Base-by-base conservation (phyloP, 2,888 invertebrate species). In the Eupithecia vulgata region DNA sequence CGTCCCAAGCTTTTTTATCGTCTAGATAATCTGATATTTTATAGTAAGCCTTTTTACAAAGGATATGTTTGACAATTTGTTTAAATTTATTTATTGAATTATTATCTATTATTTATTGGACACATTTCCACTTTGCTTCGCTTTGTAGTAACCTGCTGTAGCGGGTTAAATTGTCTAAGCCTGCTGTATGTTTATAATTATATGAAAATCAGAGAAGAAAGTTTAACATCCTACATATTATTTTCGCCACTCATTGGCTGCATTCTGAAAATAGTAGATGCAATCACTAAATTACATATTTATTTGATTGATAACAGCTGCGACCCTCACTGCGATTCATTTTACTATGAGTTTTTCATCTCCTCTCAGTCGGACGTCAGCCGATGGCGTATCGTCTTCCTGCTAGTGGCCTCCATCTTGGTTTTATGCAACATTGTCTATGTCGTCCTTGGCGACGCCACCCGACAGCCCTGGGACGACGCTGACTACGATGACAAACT, bases 381-480 rank as follows among this genome's bases (percentile, higher is more conserved):
- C 59, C 95, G 96, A 77, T 98, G 98, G 98, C 95, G 95, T 62
- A 94, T 95, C 45, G 96, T 97, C 7, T 98, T 97, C 88, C 95
- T 96, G 76, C 88, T 96, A n/a, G 95, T 96, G 0, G 95, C 97
- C 0, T 95, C 90, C 1, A 85, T 97, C 66, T 95, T 96, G 75
- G 87, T 96, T 0, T 78, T 95, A 1, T 95, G 96, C 35, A 96
- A 96, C 83, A 85, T 95, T 0, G 88, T 96, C n/a, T 98, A 96
- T 85, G 81, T 97, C 2, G 80, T 96, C 17, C 96, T 97, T 75
- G 96, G 96, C 8, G 95, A 95, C 65, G 95, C 96, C 0, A 94
- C 95, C 65, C 91, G 96, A 1, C 97, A 97, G 82, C 88, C 95
- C 8, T 98, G 98, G 98, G 97, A 97, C 80, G 95, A 95, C 78